Evolutionary conservation across 1,140 invertebrate species (phyloP).

Genomic region (Phortica variegata): DNA sequence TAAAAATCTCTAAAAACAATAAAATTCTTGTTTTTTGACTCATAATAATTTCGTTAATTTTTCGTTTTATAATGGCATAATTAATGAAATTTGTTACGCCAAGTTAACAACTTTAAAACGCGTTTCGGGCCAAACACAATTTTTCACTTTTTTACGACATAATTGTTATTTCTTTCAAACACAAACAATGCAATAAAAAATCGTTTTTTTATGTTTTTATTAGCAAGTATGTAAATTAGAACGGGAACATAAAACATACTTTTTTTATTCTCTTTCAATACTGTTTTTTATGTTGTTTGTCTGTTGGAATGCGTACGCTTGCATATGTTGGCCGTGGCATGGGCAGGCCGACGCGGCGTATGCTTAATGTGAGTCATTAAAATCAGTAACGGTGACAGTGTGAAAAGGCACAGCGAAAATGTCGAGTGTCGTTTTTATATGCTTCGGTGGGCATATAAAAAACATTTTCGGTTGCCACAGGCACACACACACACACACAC

Average conservation of each 20-base stretch:
- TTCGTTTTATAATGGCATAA: slow-evolving; percentile 35
- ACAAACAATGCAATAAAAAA: slow-evolving; percentile 26
- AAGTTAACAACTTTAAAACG: slow-evolving; percentile 40
- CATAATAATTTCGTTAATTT: slow-evolving; percentile 46
- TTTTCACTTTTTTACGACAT: too few species aligned
- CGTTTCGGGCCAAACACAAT: slow-evolving; percentile 16
- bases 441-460: too few species aligned
- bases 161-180: too few species aligned
- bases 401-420: too few species aligned
- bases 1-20: slow-evolving; percentile 22
- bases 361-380: slow-evolving; percentile 51
- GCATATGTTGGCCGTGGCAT: too few species aligned
- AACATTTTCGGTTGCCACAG: too few species aligned
- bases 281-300: too few species aligned
- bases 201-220: slow-evolving; percentile 3
- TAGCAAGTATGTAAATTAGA: too few species aligned
- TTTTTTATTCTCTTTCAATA: too few species aligned
- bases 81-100: slow-evolving; percentile 51
- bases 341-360: slow-evolving; percentile 47
- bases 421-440: too few species aligned
- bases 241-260: too few species aligned
- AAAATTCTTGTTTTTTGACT: slow-evolving; percentile 41
- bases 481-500: background rate
- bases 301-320: too few species aligned
- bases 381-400: slow-evolving; percentile 38